These are phyloP conservation scores for Drosophila kanekoi DNA, from an alignment of 2,888 invertebrate genomes.

Conservation along the genomic window DNA sequence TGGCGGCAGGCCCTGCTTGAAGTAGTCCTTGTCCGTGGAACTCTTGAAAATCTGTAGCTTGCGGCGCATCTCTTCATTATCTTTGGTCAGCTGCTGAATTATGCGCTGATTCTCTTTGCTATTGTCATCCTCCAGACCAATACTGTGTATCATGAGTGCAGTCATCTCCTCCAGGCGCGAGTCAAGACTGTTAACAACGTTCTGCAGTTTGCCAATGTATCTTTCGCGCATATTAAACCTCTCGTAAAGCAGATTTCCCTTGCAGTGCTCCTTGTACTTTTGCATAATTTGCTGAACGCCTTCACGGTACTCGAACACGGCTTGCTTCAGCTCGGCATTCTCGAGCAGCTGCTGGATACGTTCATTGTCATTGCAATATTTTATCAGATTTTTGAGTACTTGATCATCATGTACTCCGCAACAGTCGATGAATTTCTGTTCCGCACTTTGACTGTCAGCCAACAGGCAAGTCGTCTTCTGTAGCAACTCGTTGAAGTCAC, in stretches of 20 bases:
- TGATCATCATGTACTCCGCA: slow-evolving; percentile 46
- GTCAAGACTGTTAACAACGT: slow-evolving; percentile 38
- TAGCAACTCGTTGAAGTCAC: slow-evolving; percentile 35
- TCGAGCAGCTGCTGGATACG: slow-evolving; percentile 45
- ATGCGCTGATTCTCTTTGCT: slow-evolving; percentile 40
- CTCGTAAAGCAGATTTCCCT: slow-evolving; percentile 23
- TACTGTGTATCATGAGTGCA: slow-evolving; percentile 38
- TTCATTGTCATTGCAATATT: slow-evolving; percentile 35
- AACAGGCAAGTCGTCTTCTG: slow-evolving; percentile 38
- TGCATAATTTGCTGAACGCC: slow-evolving; percentile 44
- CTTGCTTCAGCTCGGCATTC: slow-evolving; percentile 56
- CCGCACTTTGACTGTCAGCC: slow-evolving; percentile 32
- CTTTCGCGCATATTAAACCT: slow-evolving; percentile 33
- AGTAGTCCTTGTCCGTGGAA: neutral
- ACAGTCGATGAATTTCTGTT: slow-evolving; percentile 37
- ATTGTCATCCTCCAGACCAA: slow-evolving; percentile 35
- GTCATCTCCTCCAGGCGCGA: slow-evolving; percentile 60
- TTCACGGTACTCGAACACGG: slow-evolving; percentile 39
- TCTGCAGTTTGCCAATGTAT: slow-evolving; percentile 36
- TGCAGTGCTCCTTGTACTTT: slow-evolving; percentile 49
- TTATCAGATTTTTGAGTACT: slow-evolving; percentile 52
- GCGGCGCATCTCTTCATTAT: slow-evolving; percentile 58
- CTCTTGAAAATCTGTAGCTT: slow-evolving; percentile 52
- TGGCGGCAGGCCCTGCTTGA: slow-evolving; percentile 27
- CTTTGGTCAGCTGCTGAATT: slow-evolving; percentile 44